These are phyloP conservation scores for Tortrix viridana DNA, from an alignment of 2,888 invertebrate genomes.

Conservation along the genomic window DNA sequence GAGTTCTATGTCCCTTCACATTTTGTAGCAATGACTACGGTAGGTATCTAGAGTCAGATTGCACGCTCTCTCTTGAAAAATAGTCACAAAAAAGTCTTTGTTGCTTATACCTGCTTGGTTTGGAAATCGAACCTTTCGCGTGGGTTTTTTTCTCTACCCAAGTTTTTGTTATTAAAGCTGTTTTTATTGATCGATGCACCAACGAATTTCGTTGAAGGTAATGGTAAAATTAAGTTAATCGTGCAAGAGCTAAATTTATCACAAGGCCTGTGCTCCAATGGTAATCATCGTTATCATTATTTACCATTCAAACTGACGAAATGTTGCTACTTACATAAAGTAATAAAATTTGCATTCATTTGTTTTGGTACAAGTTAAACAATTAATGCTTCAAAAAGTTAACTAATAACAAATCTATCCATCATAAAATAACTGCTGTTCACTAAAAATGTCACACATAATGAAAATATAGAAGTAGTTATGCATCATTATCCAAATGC, in stretches of 20 bases:
- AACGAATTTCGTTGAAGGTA: constrained; percentile 13
- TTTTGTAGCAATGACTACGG: constrained; percentile 31
- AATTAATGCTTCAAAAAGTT: too few relatives aligned
- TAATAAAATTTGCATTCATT: too few relatives aligned
- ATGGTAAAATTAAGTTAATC: constrained; percentile 1
- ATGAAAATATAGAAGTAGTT: too few relatives aligned
- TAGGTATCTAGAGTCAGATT: constrained; percentile 33
- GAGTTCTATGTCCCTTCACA: constrained; percentile 4
- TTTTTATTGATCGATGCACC: constrained; percentile 22
- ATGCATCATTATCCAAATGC: too few relatives aligned
- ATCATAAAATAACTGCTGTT: too few relatives aligned
- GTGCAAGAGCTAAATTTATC: not conserved
- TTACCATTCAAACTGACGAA: constrained; percentile 1
- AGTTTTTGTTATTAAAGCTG: constrained; percentile 18
- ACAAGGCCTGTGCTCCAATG: constrained; percentile 23
- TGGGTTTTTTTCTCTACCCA: constrained; percentile 19
- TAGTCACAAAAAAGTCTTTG: constrained; percentile 35
- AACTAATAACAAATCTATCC: too few relatives aligned
- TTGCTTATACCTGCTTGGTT: constrained; percentile 33
- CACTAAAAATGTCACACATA: too few relatives aligned
- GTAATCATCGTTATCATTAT: constrained; percentile 11
- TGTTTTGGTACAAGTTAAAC: too few relatives aligned
- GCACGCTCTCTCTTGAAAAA: constrained; percentile 37
- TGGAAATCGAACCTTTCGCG: constrained; percentile 32
- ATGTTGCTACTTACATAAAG: not conserved